These are phyloP conservation scores for Perca fluviatilis DNA, from an alignment of 2,113 vertebrate genomes.

Conservation along the genomic window DNA sequence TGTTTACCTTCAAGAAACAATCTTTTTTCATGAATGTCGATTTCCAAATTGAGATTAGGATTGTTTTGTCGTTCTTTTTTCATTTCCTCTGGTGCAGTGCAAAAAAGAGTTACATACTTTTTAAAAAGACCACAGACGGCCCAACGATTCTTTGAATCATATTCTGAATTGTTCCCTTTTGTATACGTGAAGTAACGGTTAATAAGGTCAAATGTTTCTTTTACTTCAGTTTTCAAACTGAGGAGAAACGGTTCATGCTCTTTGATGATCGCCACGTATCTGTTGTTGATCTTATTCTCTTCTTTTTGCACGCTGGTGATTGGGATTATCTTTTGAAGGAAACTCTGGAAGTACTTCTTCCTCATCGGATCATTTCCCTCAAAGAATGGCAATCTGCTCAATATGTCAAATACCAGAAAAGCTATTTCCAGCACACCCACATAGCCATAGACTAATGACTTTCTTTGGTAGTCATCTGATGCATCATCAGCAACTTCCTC, in stretches of 20 bases:
- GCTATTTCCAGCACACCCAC: conserved; percentile 83
- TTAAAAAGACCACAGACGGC: not conserved
- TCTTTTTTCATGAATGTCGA: conserved; percentile 23
- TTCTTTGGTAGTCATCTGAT: conserved; percentile 70
- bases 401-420: conserved; percentile 79
- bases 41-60: conserved; percentile 19
- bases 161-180: conserved; percentile 60
- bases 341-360: conserved; percentile 59
- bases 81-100: not conserved
- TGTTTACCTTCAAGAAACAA: conserved; percentile 53
- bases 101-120: conserved; percentile 39
- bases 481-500: conserved; percentile 34
- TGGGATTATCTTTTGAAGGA: conserved; percentile 72
- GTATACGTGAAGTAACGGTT: conserved; percentile 52
- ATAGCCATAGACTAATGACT: conserved; percentile 82
- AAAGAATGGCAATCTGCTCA: conserved; percentile 79
- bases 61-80: conserved; percentile 5
- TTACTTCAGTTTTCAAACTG: conserved; percentile 60
- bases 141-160: conserved; percentile 9
- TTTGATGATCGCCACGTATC: conserved; percentile 65
- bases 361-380: conserved; percentile 40
- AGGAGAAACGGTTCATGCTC: conserved; percentile 69
- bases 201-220: conserved; percentile 51
- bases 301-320: conserved; percentile 46
- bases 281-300: conserved; percentile 33